Percentiles rank a stretch among this genome's conserved stretches.
These are phyloP conservation scores for Carapus acus DNA, from an alignment of 2,797 vertebrate species.

Conservation along the genomic window DNA sequence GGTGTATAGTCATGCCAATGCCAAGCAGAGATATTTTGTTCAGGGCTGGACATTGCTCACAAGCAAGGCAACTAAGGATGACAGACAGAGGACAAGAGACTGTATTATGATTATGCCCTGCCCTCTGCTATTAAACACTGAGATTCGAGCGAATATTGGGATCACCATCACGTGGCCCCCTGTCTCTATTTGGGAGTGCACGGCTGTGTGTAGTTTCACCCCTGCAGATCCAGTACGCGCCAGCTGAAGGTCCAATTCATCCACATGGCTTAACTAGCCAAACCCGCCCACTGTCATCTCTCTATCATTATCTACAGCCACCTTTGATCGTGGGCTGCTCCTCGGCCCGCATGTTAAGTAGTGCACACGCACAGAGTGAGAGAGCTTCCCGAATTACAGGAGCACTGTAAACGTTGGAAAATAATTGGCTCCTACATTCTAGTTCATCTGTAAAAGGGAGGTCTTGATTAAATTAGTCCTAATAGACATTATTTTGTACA, in stretches of 20 bases:
- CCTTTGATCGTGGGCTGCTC: conserved; percentile 47
- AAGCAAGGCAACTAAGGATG: no score
- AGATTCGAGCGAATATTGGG: no score
- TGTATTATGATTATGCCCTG: no score
- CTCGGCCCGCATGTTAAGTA: conserved; percentile 56
- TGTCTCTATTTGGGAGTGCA: background rate
- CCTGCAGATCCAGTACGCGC: background rate
- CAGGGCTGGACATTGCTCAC: no score
- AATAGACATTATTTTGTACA: conserved; percentile 95
- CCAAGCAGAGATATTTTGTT: no score
- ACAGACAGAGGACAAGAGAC: no score
- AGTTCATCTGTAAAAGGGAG: conserved; percentile 90
- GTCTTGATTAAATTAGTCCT: conserved; percentile 96
- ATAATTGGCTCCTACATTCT: conserved; percentile 93
- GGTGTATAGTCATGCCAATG: no score
- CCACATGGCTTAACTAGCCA: conserved; percentile 54
- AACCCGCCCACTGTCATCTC: conserved; percentile 54
- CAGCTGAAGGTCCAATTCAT: conserved; percentile 41
- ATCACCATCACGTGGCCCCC: no score
- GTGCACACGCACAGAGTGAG: conserved; percentile 26
- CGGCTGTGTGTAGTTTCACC: background rate
- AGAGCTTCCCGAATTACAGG: conserved; percentile 70
- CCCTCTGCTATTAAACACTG: no score
- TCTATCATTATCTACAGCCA: conserved; percentile 53
- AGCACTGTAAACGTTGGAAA: conserved; percentile 74